These are phyloP conservation scores for Glaucidium brasilianum DNA, from an alignment of 2,113 vertebrate genomes.

Conservation along the genomic window DNA sequence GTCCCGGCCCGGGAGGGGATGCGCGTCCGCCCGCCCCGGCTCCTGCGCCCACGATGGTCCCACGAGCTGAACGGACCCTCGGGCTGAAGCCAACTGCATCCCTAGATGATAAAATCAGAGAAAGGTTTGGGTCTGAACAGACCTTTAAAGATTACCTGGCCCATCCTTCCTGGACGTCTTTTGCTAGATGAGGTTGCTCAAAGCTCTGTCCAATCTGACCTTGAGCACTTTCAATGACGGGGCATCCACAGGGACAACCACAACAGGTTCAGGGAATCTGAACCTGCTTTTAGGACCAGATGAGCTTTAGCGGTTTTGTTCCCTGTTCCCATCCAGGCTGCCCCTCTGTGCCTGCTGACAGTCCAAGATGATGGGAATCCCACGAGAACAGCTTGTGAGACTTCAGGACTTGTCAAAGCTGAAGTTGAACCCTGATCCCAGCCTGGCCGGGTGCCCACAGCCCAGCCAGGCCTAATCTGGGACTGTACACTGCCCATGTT, in stretches of 20 bases:
- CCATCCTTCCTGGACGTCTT: neutral
- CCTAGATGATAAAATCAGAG: neutral
- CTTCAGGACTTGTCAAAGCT: constrained; percentile 4
- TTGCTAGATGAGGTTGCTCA: neutral
- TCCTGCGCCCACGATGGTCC: neutral
- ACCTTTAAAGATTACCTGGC: neutral
- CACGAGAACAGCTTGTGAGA: neutral
- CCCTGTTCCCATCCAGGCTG: neutral
- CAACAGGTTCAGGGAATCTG: neutral
- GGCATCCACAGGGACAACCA: neutral
- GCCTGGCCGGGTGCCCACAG: constrained; percentile 10
- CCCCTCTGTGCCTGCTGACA: neutral
- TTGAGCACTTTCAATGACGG: neutral
- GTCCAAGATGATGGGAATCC: neutral
- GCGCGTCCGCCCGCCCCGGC: rapidly evolving
- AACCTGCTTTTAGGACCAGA: neutral
- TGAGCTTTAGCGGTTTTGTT: neutral
- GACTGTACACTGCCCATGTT: constrained; percentile 23
- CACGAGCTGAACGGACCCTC: neutral
- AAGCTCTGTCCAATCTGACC: neutral
- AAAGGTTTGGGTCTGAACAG: neutral
- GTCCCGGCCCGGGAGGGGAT: neutral
- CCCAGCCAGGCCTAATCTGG: constrained; percentile 45
- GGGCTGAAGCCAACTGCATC: neutral
- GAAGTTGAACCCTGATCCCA: neutral